Base-by-base conservation (phyloP, 2,888 invertebrate genomes). In the Chromoteleia sp. region DNA sequence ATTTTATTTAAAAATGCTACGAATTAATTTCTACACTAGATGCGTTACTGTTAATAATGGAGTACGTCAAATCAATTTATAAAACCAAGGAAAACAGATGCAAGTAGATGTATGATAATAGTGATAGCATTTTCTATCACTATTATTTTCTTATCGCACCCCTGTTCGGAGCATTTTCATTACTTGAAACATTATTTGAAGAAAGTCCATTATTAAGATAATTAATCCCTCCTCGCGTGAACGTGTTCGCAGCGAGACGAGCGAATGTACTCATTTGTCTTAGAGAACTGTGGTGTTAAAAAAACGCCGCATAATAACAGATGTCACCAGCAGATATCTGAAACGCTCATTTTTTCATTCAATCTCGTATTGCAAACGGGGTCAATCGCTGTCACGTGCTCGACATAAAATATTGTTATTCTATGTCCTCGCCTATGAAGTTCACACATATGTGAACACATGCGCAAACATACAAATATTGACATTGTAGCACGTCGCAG, bases 321-420 rank as follows among this genome's bases (percentile, higher is more conserved):
- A 75, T 75, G 61, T 50, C 12, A 45, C 36, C 8, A 25, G 17
- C 17, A 50, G 41, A 59, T 59, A 67, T 56, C 52, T 52, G 56
- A 63, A 70, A 59, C 61, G 56, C 56, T 70, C 50, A 48, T 71
- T 65, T 52, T 50, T 65, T 10, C 50, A 25, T 33, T 10, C 50
- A 58, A 39, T 50, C 58, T 71, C 65, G 58, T 15, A 58, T 21
- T 15, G 48, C 58, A 15, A 78, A 78, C 58, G 65, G 52, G 71
- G 78, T 71, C 78, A 65, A 78, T 65, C 65, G 58, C 43, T 59
- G 73, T 78, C 78, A 78, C 78, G 59, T 78, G 78, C 41, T 67
- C 73, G 52, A 73, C 78, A 71, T 73, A 73, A 59, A 67, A 65
- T 71, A 65, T 63, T 30, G 50, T 54, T 77, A 77, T 70, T 61